Conservation (phyloP, 2,888 invertebrate species). For the Diaprepes abbreviatus region DNA sequence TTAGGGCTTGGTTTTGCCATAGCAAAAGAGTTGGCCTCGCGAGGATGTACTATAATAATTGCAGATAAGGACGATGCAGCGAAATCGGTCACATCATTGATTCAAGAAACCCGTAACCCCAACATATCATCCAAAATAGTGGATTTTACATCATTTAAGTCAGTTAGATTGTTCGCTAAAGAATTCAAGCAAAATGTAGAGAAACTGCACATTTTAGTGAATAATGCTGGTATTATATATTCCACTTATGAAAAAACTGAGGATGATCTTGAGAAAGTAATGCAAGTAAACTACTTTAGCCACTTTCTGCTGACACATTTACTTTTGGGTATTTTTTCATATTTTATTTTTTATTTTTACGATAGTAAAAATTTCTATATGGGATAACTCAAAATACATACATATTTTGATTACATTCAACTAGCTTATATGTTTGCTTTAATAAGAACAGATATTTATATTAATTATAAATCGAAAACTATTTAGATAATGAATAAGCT, state of each 20-base stretch:
- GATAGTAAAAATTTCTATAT: too few species aligned
- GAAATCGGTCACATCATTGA: background rate
- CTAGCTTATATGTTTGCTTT: too few species aligned
- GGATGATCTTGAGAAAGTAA: slow-evolving; percentile 73
- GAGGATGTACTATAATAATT: slow-evolving; percentile 38
- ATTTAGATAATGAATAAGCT: too few species aligned
- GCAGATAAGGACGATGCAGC: slow-evolving; percentile 25
- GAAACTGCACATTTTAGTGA: slow-evolving; percentile 74
- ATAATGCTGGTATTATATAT: slow-evolving; percentile 71
- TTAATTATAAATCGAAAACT: too few species aligned
- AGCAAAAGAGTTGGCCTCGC: slow-evolving; percentile 23
- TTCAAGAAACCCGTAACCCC: slow-evolving; percentile 23
- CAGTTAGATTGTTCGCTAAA: slow-evolving; percentile 74
- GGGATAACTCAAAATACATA: too few species aligned
- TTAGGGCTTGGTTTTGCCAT: slow-evolving; percentile 39
- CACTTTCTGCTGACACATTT: slow-evolving; percentile 79
- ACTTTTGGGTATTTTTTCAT: slow-evolving; percentile 63
- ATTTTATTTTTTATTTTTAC: too few species aligned
- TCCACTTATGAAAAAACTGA: background rate
- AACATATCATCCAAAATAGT: slow-evolving; percentile 56
- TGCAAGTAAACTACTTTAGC: slow-evolving; percentile 79
- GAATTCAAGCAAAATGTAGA: slow-evolving; percentile 70
- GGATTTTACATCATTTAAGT: slow-evolving; percentile 71
- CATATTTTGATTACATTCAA: too few species aligned
- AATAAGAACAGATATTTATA: too few species aligned